phyloP scores from a whole-genome alignment of 2,888 invertebrate species.

The Spodoptera picta region DNA sequence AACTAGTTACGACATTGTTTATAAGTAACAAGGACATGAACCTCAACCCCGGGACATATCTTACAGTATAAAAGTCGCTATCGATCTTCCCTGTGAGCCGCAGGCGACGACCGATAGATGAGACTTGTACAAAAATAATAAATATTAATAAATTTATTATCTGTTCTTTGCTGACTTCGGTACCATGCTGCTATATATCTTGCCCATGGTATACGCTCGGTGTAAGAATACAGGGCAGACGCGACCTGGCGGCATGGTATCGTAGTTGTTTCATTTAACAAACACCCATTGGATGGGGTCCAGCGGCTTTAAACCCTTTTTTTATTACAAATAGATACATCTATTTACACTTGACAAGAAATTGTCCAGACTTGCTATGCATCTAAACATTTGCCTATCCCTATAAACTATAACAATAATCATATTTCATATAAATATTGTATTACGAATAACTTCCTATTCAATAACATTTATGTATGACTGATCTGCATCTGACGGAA shows the following conservation, averaged over 20 bases:
- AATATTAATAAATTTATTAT: constrained; percentile 58
- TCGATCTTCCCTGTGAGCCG: constrained; percentile 73
- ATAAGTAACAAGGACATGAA: constrained; percentile 49
- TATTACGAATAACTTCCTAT: constrained; percentile 50
- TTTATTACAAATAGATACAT: constrained; percentile 61
- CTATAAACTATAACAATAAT: constrained; percentile 69
- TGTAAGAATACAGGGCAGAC: constrained; percentile 6
- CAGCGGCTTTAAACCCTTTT: constrained; percentile 28
- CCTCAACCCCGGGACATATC: constrained; percentile 58
- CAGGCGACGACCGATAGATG: constrained; percentile 60
- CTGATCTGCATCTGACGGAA: constrained; percentile 53
- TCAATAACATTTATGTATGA: constrained; percentile 56
- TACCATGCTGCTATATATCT: constrained; percentile 57
- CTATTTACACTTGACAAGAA: constrained; percentile 61
- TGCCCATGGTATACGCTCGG: constrained; percentile 1
- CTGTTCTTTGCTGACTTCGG: constrained; percentile 53
- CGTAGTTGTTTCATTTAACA: constrained; percentile 30
- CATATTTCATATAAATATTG: constrained; percentile 52
- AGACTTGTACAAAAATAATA: constrained; percentile 74
- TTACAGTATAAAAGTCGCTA: constrained; percentile 63
- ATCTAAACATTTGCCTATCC: constrained; percentile 62
- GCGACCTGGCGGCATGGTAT: constrained; percentile 44
- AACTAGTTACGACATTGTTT: constrained; percentile 27
- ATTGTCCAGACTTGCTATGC: constrained; percentile 47
- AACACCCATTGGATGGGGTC: constrained; percentile 38